Evolutionary conservation across 2,888 invertebrate genomes (phyloP), one percentile per base, ranked within the genome.

Genomic region (Lacanobia oleracea): DNA sequence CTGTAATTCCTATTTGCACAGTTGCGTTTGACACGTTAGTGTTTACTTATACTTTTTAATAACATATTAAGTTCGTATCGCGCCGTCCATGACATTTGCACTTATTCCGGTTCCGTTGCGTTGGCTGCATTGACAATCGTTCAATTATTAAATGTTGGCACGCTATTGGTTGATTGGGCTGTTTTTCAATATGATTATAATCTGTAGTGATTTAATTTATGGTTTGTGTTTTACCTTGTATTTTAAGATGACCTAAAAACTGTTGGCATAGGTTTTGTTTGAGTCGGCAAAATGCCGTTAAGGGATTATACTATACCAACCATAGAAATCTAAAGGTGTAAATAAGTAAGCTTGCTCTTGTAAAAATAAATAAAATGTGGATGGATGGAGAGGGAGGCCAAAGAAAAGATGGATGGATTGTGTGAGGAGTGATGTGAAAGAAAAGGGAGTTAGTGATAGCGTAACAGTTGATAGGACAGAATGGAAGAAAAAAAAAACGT

Each of bases 61-160:
- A 74, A 72, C 68, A 73, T 77, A 77, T 67, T 65, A 59, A 60
- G 68, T 79, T 68, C 50, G 65, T 67, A 70, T 54, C 45, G 18
- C 65, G 23, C 1, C 40, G 84, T 72, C 81, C 83, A 48, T 83
- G 81, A 75, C 83, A 83, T 79, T 83, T 78, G n/a, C 37, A 10
- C 16, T 0, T 53, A 67, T 82, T 82, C 75, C 79, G 81, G 79
- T 74, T 86, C 64, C 69, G 70, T 63, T 72, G 59, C 67, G 70
- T 63, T 73, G 61, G 23, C 56, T 59, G 40, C 70, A 81, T 66
- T 72, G 66, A 70, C 71, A 65, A 84, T 85, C 81, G 83, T 82
- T 76, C 84, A 87, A 88, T 89, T 54, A 48, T 51, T 67, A 45
- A 50, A 53, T 63, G 66, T 61, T 66, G n/a, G 63, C 75, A 77